Evolutionary conservation across 2,888 invertebrate genomes (phyloP), one percentile per base, ranked within the genome.

Genomic region (Monoplex corrugatus): DNA sequence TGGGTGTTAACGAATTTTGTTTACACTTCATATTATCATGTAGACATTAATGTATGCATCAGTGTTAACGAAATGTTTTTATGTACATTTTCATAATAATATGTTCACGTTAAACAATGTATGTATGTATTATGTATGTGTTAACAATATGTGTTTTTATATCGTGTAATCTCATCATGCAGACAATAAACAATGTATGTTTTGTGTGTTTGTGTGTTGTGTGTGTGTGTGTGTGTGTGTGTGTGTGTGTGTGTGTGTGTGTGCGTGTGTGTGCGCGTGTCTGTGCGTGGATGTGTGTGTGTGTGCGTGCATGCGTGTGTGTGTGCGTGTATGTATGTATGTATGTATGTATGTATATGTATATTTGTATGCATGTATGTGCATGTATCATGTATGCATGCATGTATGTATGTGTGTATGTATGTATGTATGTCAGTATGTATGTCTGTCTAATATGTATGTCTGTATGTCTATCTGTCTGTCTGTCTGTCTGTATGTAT

Each of bases 361-460:
- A 35, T 32, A 16, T 32, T n/a, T 72, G 72, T 72, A 35, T 72
- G 72, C 35, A 35, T 72, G 72, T 35, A 35, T 35, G 72, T 35
- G 72, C 16, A 8, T 6, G 32, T 6, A 19, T 35, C n/a, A 35
- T 35, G 72, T 35, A 35, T 72, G 72, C 35, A 35, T 72, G 72
- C 35, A 35, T 72, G 72, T 72, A 35, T 72, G 72, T 72, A 35
- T 72, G 72, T 72, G 72, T 72, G 72, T 72, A 35, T 72, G 72
- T 72, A 35, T 72, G 72, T 72, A 35, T 35, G 13, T 72, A 35
- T 68, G 63, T 23, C 5, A 13, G 50, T 13, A 8, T 6, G 16
- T 28, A 63, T 63, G 63, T 63, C 23, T 63, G 63, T n/a, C n/a
- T n/a, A n/a, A n/a, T 63, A 28, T 63, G 63, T 63, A 3, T 63